Percentiles rank a stretch among this genome's conserved stretches.
Conservation (phyloP, 1,140 invertebrate genomes). For the Limonius californicus region DNA sequence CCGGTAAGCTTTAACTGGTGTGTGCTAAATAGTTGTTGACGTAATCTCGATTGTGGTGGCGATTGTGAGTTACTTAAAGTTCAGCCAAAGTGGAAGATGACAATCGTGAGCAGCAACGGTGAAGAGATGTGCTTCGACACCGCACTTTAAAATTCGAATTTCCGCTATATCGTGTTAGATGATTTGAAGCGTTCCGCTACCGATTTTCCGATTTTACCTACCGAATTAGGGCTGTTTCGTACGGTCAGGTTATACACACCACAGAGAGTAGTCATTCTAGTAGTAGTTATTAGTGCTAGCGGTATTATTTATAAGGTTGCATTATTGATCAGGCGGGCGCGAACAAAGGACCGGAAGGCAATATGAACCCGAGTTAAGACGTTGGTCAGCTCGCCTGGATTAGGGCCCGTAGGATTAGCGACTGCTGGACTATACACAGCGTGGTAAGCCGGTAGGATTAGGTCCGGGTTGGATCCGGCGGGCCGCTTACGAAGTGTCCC, state of each 20-base stretch:
- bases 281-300: slow-evolving; percentile 41
- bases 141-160: background rate
- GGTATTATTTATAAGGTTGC: slow-evolving; percentile 49
- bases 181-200: too few species aligned
- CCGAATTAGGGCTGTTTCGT: slow-evolving; percentile 2
- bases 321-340: slow-evolving; percentile 45
- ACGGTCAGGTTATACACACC: background rate
- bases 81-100: slow-evolving; percentile 15
- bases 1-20: slow-evolving; percentile 29
- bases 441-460: slow-evolving; percentile 47
- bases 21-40: slow-evolving; percentile 36
- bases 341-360: slow-evolving; percentile 47
- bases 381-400: slow-evolving; percentile 47
- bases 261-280: slow-evolving; percentile 20
- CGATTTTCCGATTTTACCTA: too few species aligned
- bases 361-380: slow-evolving; percentile 48
- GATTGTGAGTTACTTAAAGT: slow-evolving; percentile 28
- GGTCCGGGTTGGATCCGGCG: slow-evolving; percentile 40
- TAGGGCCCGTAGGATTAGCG: slow-evolving; percentile 47
- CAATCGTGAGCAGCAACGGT: background rate
- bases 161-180: background rate
- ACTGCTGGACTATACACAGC: slow-evolving; percentile 47
- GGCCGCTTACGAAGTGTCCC: slow-evolving; percentile 35
- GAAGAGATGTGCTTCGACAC: background rate
- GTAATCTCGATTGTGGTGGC: slow-evolving; percentile 36